Base-by-base conservation (phyloP, 2,888 invertebrate species). In the Orthosia incerta region DNA sequence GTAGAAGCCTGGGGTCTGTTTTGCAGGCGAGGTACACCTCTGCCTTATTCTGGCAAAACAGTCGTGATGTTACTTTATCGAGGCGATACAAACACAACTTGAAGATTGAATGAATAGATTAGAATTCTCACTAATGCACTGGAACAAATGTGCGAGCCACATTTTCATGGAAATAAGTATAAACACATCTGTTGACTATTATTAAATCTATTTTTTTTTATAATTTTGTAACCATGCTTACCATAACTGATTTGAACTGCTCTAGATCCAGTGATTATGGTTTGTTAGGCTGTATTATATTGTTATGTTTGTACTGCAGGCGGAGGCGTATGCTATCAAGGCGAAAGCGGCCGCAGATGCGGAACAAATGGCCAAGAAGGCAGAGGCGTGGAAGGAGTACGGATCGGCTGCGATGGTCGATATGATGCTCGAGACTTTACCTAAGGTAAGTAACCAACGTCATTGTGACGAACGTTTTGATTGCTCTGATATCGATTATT, bases 371-470 rank as follows among this genome's bases (percentile, higher is more conserved):
- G 97, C 98, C 1, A 99, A 99, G 96, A 99, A 99, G 91, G 99
- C 99, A 0, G 99, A 99, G 88, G 99, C 99, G 20, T 99, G 98
- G 98, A 98, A 98, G 91, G 99, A 99, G 91, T 99, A 99, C 94
- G 98, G 99, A 85, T 99, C 98, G 67, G 99, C 99, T 50, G 99
- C 99, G 16, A 98, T 99, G 98, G 97, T 99, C 76, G 99, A 99
- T 91, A 99, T 99, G 99, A 97, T 99, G 91, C 97, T 99, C 77
- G 99, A 99, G 72, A 98, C 98, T 55, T 95, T 99, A 89, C 99
- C 99, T 23, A 99, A 99, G 98, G 99, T 99, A 93, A 77, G 16
- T 48, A 7, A 51, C 23, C 7, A 15, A 56, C 12, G 12, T 70
- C 51, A 55, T 50, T 18, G 23, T 59, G 53, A 57, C 59, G 48